Base-by-base conservation (phyloP, 2,888 invertebrate genomes). In the Aproaerema taeniolella region DNA sequence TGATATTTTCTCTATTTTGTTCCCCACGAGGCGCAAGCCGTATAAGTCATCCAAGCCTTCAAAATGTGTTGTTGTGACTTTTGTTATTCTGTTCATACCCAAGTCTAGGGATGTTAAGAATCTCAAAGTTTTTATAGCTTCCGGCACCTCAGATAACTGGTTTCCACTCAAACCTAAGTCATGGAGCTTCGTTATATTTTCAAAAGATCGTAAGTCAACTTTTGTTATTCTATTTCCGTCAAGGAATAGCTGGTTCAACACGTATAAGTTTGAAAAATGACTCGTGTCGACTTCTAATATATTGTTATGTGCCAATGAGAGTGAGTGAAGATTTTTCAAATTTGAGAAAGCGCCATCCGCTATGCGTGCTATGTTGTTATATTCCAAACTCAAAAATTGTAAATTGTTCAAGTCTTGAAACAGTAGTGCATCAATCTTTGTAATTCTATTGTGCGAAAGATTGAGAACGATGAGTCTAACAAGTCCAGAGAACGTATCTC, bases 151-250 rank as follows among this genome's bases (percentile, higher is more conserved):
- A 26, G 89, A 89, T 55, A 95, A 81, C 59, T 88, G 80, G 79
- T 95, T 95, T 44, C 91, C 91, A 59, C 91, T 92, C 48, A 95
- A 77, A 31, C 92, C 92, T 52, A 95, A 86, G 70, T 94, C 94
- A 68, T 93, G 91, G 28, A 95, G 87, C 67, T 91, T 91, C 6
- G 93, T 93, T 58, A 93, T 90, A 75, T 94, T 95, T 64, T 90
- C 90, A 68, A 95, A 93, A 15, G 93, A 90, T 54, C 90, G 89
- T 35, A 89, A 82, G 67, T 93, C 91, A 35, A 95, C 88, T 58
- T 83, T 87, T 38, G 90, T 89, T 53, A 95, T 90, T 67, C 88
- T 88, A 67, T 95, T 95, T 46, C 91, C 89, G 67, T 94, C 93
- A 45, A 94, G 83, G 55, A 92, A 90, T 51, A 95, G 83, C 64